A percentile compares a stretch with the other conserved stretches of the same genome.
phyloP scores from a whole-genome alignment of 2,888 invertebrate genomes.

The Tipula lateralis region DNA sequence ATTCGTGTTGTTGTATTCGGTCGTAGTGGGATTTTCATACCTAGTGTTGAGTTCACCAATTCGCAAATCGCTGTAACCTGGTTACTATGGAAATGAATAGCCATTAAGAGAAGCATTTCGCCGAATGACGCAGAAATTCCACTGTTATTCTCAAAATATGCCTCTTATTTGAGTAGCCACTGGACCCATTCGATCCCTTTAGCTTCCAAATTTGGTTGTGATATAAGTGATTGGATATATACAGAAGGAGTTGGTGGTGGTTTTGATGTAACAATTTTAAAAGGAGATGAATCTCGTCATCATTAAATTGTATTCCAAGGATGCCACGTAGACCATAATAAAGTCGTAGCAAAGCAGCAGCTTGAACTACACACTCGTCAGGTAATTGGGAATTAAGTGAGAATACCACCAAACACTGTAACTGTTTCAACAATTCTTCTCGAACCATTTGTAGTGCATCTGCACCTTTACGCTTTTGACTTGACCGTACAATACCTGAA shows the following conservation, averaged over 20 bases:
- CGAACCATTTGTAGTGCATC: slow-evolving; percentile 57
- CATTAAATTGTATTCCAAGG: slow-evolving; percentile 88
- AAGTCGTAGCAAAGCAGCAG: slow-evolving; percentile 80
- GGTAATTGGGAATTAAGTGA: slow-evolving; percentile 58
- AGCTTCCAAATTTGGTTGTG: slow-evolving; percentile 72
- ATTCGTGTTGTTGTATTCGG: slow-evolving; percentile 82
- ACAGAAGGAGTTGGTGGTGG: slow-evolving; percentile 90
- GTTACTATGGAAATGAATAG: slow-evolving; percentile 95
- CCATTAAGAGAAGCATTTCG: slow-evolving; percentile 91
- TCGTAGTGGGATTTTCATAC: slow-evolving; percentile 85
- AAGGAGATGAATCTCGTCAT: slow-evolving; percentile 82
- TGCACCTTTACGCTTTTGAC: slow-evolving; percentile 64
- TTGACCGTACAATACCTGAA: slow-evolving; percentile 79
- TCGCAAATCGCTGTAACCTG: slow-evolving; percentile 91
- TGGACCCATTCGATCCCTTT: slow-evolving; percentile 88
- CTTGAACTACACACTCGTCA: slow-evolving; percentile 70
- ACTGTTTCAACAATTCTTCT: slow-evolving; percentile 67
- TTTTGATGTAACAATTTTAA: slow-evolving; percentile 80
- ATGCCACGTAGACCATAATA: slow-evolving; percentile 91
- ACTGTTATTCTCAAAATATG: slow-evolving; percentile 79
- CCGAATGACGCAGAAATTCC: slow-evolving; percentile 86
- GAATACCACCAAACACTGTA: slow-evolving; percentile 58
- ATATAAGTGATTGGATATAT: slow-evolving; percentile 76
- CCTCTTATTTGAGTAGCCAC: slow-evolving; percentile 87
- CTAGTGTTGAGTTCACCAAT: slow-evolving; percentile 86